phyloP scores from a whole-genome alignment of 37 sponge, comb jelly and placozoan species.

The Tethya wilhelma region DNA sequence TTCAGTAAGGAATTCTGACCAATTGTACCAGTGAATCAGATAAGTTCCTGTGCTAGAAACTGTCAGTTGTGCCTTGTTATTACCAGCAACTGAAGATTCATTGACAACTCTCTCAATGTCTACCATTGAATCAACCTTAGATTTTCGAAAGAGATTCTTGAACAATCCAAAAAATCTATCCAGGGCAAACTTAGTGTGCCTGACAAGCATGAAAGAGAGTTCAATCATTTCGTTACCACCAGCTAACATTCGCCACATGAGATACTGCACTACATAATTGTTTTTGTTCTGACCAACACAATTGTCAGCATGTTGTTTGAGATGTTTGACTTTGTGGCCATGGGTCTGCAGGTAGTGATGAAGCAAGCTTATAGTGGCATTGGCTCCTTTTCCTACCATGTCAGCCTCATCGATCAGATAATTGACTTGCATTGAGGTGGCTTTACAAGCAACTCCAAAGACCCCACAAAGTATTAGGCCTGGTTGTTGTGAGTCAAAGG shows the following conservation, averaged over 20 bases:
- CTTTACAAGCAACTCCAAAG: slow-evolving; percentile 39
- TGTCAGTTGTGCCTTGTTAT: not conserved
- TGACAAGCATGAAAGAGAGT: not conserved
- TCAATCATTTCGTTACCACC: not conserved
- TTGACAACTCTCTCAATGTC: not conserved
- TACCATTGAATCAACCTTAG: not conserved
- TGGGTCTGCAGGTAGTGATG: slow-evolving; percentile 33
- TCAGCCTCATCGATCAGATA: slow-evolving; percentile 44
- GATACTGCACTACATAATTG: slow-evolving; percentile 1
- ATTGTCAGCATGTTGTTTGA: not conserved
- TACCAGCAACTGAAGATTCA: not conserved
- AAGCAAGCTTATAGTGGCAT: slow-evolving; percentile 29
- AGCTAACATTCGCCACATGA: slow-evolving; percentile 23
- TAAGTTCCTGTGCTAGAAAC: not conserved
- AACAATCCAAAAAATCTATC: slow-evolving; percentile 1
- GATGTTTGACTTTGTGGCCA: not conserved
- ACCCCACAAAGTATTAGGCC: slow-evolving; percentile 32
- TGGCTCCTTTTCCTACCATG: slow-evolving; percentile 33
- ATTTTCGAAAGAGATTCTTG: not conserved
- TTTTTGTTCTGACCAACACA: slow-evolving; percentile 9
- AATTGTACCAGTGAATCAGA: not conserved
- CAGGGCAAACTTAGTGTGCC: slow-evolving; percentile 13
- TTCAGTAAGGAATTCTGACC: not conserved
- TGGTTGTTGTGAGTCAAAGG: slow-evolving; percentile 33
- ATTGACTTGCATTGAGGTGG: slow-evolving; percentile 22